Evolutionary conservation across 2,113 vertebrate genomes (phyloP), one percentile per base, ranked within the genome.

Genomic region (Takifugu bimaculatus): DNA sequence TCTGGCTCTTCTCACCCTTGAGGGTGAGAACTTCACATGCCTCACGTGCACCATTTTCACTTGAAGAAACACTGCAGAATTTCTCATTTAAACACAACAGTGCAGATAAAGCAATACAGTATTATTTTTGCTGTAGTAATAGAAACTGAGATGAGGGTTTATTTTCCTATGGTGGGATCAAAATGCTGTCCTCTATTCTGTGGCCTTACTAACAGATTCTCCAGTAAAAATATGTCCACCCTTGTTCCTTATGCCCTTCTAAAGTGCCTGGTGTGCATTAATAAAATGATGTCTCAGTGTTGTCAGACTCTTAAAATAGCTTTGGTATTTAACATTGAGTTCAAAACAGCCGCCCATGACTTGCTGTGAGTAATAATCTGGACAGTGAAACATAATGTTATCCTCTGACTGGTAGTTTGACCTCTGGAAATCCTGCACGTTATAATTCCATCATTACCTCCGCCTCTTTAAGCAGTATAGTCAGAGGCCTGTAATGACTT

Each of bases 401-500:
- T 83, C 76, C 77, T 65, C 44, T 63, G 74, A 85, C 85, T 69
- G 72, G 71, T 62, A 60, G 44, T 83, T 77, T 88, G 83, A 89
- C 87, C 87, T 89, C 78, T 74, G 61, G 57, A 85, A 85, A 86
- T 83, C 81, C 78, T 78, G 84, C 66, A 65, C 53, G 60, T 75
- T 79, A 80, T 68, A 79, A 61, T 77, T 80, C 70, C 68, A 75
- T 68, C 70, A 86, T 88, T 83, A 83, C 83, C 73, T 70, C 61
- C 69, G 51, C 45, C 70, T 75, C 79, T 84, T 86, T 78, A 85
- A 86, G 80, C 68, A 81, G 78, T 72, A 60, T 78, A 78, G 85
- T 88, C 80, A 63, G 81, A 83, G 71, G 69, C 71, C 43, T 72
- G 70, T 89, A 89, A 90, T 88, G 85, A 88, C 79, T 88, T 87